Base-by-base conservation (phyloP, 2,888 invertebrate genomes). In the Caprella mutica region DNA sequence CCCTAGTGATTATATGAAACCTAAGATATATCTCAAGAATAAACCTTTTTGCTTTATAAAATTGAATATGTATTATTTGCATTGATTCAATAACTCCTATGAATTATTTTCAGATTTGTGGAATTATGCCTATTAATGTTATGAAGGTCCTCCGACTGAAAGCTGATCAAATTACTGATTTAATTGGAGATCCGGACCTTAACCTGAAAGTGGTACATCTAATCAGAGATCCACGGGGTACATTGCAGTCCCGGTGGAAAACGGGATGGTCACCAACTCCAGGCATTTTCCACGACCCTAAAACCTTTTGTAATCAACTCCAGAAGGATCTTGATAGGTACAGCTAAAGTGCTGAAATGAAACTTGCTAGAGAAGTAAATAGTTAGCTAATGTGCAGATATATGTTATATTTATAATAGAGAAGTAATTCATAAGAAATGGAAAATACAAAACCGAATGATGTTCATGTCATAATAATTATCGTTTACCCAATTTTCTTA, bases 101-200 rank as follows among this genome's bases (percentile, higher is more conserved):
- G n/a, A n/a, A n/a, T n/a, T n/a, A n/a, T 27, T 42, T 33, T 2
- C 50, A 50, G 5, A 48, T 43, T 33, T 62, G 62, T 38, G 43
- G 29, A 42, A 17, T 52, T 19, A 56, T 57, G 55, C 62, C 62
- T 5, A 46, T 62, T 12, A 62, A 62, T 21, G 59, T 62, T 24
- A 44, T 59, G 26, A 62, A 62, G 52, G 56, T 56, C 5, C 59
- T 62, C 12, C 56, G 62, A 35, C 44, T 62, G 59, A 59, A 59
- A 9, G 39, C 58, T 5, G 26, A 17, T 1, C 62, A 59, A 1
- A 54, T 59, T 35, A 44, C 48, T 23, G 30, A 42, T 23, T 55
- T 62, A 3, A 48, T 62, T n/a, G 43, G 54, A 51, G 62, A 62
- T 52, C 40, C 53, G 3, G 50, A 39, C 17, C 40, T 62, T 5